phyloP scores from a whole-genome alignment of 2,113 vertebrate genomes.

The Cyanoliseus patagonus region DNA sequence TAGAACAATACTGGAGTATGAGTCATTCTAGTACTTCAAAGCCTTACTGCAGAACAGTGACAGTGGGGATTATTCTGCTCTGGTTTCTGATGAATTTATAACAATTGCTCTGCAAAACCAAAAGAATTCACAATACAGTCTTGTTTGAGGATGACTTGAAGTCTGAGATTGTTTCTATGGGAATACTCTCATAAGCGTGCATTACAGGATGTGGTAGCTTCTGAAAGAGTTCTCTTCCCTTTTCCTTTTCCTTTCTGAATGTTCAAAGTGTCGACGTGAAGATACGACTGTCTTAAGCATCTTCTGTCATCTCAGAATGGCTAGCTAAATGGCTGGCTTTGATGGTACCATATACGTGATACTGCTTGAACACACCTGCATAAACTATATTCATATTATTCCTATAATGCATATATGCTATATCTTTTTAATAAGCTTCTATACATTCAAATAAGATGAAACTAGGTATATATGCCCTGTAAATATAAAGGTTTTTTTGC shows the following conservation, averaged over 20 bases:
- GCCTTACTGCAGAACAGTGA: neutral
- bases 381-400: neutral
- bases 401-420: neutral
- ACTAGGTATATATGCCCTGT: neutral
- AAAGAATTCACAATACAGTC: slow-evolving; percentile 37
- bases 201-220: neutral
- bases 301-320: neutral
- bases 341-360: neutral
- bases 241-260: neutral
- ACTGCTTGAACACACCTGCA: neutral
- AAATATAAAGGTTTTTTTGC: neutral
- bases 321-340: neutral
- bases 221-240: neutral
- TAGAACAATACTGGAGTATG: neutral
- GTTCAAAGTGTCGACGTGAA: neutral
- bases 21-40: slow-evolving; percentile 59
- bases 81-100: slow-evolving; percentile 50
- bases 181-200: neutral
- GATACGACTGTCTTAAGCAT: neutral
- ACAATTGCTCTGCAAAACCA: slow-evolving; percentile 25
- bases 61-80: slow-evolving; percentile 15
- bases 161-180: neutral
- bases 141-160: slow-evolving; percentile 44
- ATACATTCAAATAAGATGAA: neutral
- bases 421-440: neutral